Base-by-base conservation (phyloP, 2,113 vertebrate species). In the Meriones unguiculatus region DNA sequence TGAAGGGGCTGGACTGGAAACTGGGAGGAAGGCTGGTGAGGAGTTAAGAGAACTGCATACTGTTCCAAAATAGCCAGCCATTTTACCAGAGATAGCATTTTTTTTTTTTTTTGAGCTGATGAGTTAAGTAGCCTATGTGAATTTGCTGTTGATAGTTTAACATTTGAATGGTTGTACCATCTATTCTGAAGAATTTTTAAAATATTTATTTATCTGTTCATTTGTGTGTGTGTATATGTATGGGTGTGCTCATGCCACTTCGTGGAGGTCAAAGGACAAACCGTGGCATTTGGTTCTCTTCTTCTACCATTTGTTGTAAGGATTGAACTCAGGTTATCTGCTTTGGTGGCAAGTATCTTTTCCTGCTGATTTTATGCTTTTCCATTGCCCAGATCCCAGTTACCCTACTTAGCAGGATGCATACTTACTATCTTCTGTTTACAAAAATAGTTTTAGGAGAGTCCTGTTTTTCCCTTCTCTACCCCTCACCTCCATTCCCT, bases 391-490 rank as follows among this genome's bases (percentile, higher is more conserved):
- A 57, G 30, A 2, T 62, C 3, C 4, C 3, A 4, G 32, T 86
- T 41, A 11, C 64, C 41, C 24, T 92, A 54, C 5, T 81, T 28
- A 69, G 89, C 25, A 65, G 64, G 65, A 38, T 25, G 28, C 20
- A 13, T 18, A 5, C 52, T 75, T 81, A n/a, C 2, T 62, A 11
- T 28, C 50, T 86, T 67, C 38, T 7, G 0, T 89, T 86, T 87
- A 46, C 11, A 13, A 30, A 11, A 54, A 32, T 17, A 73, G 67
- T 67, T 92, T 89, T 52, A 78, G 92, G 41, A 91, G 82, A 91
- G 35, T n/a, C 0, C 0, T 46, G 3, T 52, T 15, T 3, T 72
- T 94, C 22, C n/a, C 1, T 38, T 81, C 38, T 1, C 5, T n/a
- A 9, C 20, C 46, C 57, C 90, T 32, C 57, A 57, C 6, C 89